A percentile compares a stretch with the other conserved stretches of the same genome.
Evolutionary conservation across 2,888 invertebrate species (phyloP).

Genomic region (Trichopoda pennipes): DNA sequence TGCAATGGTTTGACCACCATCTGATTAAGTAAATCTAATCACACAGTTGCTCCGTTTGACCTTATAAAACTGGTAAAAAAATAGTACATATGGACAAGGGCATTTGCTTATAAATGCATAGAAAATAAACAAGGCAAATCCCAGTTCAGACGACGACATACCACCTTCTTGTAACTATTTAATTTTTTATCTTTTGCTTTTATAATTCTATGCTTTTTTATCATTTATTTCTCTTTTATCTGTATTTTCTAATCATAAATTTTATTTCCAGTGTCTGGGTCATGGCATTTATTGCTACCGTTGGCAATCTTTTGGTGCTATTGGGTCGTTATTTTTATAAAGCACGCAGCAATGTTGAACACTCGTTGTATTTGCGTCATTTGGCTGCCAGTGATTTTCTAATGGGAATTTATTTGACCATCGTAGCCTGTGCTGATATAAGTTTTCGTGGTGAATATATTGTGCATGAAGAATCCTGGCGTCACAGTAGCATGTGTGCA

Average conservation of each 20-base stretch:
- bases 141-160: too few species aligned
- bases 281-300: conserved; percentile 83
- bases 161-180: too few species aligned
- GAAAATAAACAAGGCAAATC: too few species aligned
- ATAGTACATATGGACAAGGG: too few species aligned
- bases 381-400: conserved; percentile 84
- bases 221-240: not conserved
- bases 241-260: conserved; percentile 45
- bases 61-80: too few species aligned
- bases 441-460: conserved; percentile 83
- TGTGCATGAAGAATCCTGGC: conserved; percentile 83
- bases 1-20: too few species aligned
- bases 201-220: not conserved
- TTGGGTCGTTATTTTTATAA: conserved; percentile 82
- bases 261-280: conserved; percentile 83
- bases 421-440: conserved; percentile 83
- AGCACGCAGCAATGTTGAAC: conserved; percentile 83
- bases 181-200: not conserved
- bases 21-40: too few species aligned
- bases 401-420: conserved; percentile 84
- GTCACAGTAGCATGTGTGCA: conserved; percentile 83
- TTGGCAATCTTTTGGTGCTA: conserved; percentile 83
- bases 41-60: too few species aligned
- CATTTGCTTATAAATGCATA: too few species aligned
- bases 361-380: conserved; percentile 84